A percentile compares a stretch with the other conserved stretches of the same genome.
phyloP scores from a whole-genome alignment of 1,140 invertebrate genomes.

The Diuraphis noxia region DNA sequence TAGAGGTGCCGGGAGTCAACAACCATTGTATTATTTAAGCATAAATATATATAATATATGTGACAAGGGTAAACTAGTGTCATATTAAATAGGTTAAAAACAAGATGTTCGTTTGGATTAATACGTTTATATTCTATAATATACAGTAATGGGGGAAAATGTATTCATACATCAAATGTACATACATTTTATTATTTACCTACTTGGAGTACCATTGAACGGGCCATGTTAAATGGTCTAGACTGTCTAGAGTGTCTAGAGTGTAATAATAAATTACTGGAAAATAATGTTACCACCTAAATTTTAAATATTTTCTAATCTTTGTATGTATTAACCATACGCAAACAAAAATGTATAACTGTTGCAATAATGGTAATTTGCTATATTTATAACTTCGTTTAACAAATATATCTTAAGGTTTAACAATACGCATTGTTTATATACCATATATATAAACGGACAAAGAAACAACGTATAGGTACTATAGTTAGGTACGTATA shows the following conservation, averaged over 20 bases:
- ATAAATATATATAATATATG: background rate
- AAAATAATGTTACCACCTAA: background rate
- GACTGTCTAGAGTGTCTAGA: background rate
- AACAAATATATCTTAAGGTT: background rate
- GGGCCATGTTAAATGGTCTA: background rate
- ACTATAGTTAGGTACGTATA: background rate
- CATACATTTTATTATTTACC: background rate
- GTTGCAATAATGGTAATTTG: background rate
- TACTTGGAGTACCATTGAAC: background rate
- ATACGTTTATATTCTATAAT: background rate
- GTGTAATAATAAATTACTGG: background rate
- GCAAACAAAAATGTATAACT: background rate
- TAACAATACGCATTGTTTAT: conserved; percentile 18
- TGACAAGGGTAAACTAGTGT: background rate
- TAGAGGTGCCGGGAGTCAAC: background rate
- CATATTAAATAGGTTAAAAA: background rate
- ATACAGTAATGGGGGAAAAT: background rate
- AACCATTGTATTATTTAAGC: background rate
- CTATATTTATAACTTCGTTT: background rate
- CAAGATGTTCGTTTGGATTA: background rate
- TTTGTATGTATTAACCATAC: background rate
- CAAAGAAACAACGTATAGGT: background rate
- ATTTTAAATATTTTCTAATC: background rate
- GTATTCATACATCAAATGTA: background rate
- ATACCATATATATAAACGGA: background rate